These are phyloP conservation scores for Aphelinus atriplicis DNA, from an alignment of 1,140 invertebrate species.

Conservation along the genomic window DNA sequence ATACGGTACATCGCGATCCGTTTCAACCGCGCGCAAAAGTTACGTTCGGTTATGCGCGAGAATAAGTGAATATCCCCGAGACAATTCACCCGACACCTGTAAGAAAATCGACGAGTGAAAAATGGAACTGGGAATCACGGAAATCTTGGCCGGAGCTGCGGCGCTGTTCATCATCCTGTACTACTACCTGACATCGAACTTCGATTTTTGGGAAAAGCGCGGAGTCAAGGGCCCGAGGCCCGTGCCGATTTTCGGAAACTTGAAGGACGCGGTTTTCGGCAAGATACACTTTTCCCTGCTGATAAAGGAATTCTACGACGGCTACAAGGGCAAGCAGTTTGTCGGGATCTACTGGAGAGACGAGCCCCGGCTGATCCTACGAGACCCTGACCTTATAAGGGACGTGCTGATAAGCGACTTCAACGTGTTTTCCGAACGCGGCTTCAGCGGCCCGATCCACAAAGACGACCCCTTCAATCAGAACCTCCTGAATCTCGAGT, in stretches of 20 bases:
- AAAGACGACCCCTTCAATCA: constrained; percentile 62
- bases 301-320: constrained; percentile 34
- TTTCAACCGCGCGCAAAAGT: no score
- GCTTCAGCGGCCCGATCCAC: constrained; percentile 56
- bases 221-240: constrained; percentile 44
- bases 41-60: no score
- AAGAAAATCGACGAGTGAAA: not conserved
- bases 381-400: constrained; percentile 35
- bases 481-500: constrained; percentile 46
- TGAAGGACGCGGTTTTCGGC: constrained; percentile 34
- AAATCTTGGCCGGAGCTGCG: constrained; percentile 37
- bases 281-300: constrained; percentile 31
- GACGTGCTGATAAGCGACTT: constrained; percentile 38
- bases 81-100: no score
- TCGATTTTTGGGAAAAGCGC: constrained; percentile 45
- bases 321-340: constrained; percentile 32
- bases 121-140: constrained; percentile 24
- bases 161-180: not conserved
- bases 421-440: constrained; percentile 22
- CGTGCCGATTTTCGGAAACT: constrained; percentile 44
- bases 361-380: constrained; percentile 15
- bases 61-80: no score
- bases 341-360: constrained; percentile 34
- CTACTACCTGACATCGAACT: constrained; percentile 26
- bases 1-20: no score